These are phyloP conservation scores for Drosophila vallismaia DNA, from an alignment of 2,888 invertebrate genomes.

Conservation along the genomic window DNA sequence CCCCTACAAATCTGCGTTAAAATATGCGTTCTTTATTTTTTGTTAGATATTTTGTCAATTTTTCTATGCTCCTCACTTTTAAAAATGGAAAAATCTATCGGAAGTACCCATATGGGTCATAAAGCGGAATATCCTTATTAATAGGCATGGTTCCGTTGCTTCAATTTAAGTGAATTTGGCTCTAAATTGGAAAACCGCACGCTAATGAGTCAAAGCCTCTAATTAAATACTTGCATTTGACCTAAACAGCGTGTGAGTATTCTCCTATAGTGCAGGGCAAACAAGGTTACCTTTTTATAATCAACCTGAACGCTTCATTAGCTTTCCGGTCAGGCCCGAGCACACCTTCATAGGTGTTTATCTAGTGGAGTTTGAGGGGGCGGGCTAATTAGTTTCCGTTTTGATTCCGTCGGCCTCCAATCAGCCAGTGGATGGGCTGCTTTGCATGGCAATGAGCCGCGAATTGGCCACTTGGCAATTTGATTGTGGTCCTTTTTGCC, in stretches of 20 bases:
- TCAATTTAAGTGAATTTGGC: background rate
- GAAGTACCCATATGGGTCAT: too few species aligned
- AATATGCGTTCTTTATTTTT: background rate
- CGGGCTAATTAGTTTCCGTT: constrained; percentile 69
- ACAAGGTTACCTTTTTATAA: constrained; percentile 26
- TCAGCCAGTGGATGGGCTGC: constrained; percentile 38
- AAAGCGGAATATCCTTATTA: too few species aligned
- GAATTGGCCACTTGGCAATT: constrained; percentile 60
- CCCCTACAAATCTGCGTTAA: background rate
- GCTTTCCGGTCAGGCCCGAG: background rate
- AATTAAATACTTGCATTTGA: constrained; percentile 47
- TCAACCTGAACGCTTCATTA: constrained; percentile 39
- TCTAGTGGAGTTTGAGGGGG: constrained; percentile 9
- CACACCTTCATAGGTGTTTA: constrained; percentile 6
- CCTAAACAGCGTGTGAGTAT: constrained; percentile 18
- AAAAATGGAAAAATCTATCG: too few species aligned
- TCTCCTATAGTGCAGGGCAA: constrained; percentile 1
- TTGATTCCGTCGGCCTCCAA: constrained; percentile 44
- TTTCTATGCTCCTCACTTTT: background rate
- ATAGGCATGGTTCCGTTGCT: too few species aligned
- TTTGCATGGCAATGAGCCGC: constrained; percentile 67
- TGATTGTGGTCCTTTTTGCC: constrained; percentile 59
- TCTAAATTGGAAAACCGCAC: constrained; percentile 40
- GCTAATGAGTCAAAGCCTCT: constrained; percentile 54
- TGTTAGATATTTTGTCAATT: too few species aligned